Evolutionary conservation across 2,888 invertebrate genomes (phyloP), one percentile per base, ranked within the genome.

Genomic region (Drosophila tripunctata): DNA sequence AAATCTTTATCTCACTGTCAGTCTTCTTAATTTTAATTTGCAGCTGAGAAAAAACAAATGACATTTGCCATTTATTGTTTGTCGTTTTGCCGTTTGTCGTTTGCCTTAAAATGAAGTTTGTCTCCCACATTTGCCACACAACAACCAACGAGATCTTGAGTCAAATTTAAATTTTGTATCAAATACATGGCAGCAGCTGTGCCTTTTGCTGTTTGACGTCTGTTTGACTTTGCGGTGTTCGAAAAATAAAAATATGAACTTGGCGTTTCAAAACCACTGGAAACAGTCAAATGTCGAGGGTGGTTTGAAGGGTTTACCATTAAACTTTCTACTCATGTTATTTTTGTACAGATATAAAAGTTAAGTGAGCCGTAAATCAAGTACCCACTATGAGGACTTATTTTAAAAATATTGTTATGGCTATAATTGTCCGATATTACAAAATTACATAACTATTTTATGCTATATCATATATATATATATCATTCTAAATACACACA

Each of bases 151-250:
- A 54, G 12, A 50, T 22, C 36, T 64, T 41, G 60, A 62, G 48
- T 33, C 47, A 80, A 65, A 87, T 87, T 76, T 54, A 73, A 87
- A 87, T 73, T n/a, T 68, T 64, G 44, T 58, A 38, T 48, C 62
- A 52, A 64, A 62, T 64, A 64, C 62, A 78, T 70, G 61, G 48
- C 61, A 62, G 30, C 80, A 86, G 80, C 87, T 80, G 87, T 44
- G 83, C 27, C 38, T 36, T 30, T 6, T 27, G 24, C 8, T 38
- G 33, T 45, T 36, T 41, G 27, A 31, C 22, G 38, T 47, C 30
- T 50, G 56, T 63, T 58, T 54, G 47, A 64, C 58, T 69, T 47
- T 51, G 61, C 30, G 56, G 27, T 47, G 14, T 48, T n/a, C 31
- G 24, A 48, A 47, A 30, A 48, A 50, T 47, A 51, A 47, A 56